Evolutionary conservation across 1,140 invertebrate species (phyloP), one percentile per base, ranked within the genome.

Genomic region (Leptoteleia sp.): DNA sequence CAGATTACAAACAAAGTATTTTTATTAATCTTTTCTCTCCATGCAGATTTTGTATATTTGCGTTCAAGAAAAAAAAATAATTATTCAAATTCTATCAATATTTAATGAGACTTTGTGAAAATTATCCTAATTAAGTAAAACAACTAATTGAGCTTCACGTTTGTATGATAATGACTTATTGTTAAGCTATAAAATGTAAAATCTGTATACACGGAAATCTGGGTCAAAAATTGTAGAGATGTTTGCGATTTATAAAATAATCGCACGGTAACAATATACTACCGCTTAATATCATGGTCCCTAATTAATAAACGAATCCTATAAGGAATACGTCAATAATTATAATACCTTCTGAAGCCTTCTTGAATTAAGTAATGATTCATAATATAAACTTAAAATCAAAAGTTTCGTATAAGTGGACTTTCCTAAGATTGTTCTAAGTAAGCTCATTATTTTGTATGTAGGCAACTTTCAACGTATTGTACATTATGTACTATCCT

Each of bases 371-470:
- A 61, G 31, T 71, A 54, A 72, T 55, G 33, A 62, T 62, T 64
- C 35, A 64, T 57, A 57, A 73, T 64, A 73, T 61, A 73, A 55
- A 64, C 40, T 62, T 73, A 55, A 29, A 55, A 72, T 61, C 55
- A 61, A 71, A 71, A 62, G 17, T 62, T 62, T 71, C 29, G 22
- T 47, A 38, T 55, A 72, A 72, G 57, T 64, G 40, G 48, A 55
- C 70, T 73, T 64, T 47, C 15, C 40, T n/a, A 64, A 73, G 42
- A 40, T 71, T 61, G 47, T 72, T 62, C 29, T 54, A 54, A 47
- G 57, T 64, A 57, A 73, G 70, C 59, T 64, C 43, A 65, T 73
- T 73, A 73, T 73, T 73, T 64, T 50, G 57, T 64, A 15, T 17
- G 33, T 15, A 48, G 25, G 29, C 33, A 73, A 73, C 43, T 64